These are phyloP conservation scores for Psittacula derbiana DNA, from an alignment of 2,797 vertebrate genomes.

Conservation along the genomic window DNA sequence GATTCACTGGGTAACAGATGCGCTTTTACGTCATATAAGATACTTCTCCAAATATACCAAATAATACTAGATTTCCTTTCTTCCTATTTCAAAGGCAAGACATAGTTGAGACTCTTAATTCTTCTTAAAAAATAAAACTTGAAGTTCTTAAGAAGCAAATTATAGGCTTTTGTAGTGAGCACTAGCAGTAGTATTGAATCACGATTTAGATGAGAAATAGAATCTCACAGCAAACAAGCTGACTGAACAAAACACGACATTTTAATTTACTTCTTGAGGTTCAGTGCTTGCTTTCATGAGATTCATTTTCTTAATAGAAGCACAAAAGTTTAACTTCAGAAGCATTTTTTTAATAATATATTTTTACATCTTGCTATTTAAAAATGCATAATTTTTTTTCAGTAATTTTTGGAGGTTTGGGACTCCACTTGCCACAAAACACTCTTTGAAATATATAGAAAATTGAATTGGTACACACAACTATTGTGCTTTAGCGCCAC, in stretches of 20 bases:
- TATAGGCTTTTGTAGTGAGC: rapidly evolving
- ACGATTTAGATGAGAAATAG: background rate
- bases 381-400: background rate
- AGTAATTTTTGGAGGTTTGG: background rate
- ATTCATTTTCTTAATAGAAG: background rate
- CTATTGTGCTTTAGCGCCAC: background rate
- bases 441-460: background rate
- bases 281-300: background rate
- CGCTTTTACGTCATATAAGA: background rate
- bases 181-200: background rate
- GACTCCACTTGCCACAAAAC: background rate
- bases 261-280: background rate
- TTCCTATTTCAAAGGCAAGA: background rate
- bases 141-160: background rate
- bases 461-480: background rate
- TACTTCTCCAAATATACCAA: background rate
- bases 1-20: conserved; percentile 37
- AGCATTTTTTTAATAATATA: background rate
- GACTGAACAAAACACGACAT: background rate
- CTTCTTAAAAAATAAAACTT: background rate
- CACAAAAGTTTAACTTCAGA: background rate
- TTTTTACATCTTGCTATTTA: background rate
- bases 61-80: background rate
- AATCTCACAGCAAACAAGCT: background rate
- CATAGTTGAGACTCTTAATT: background rate